phyloP scores from a whole-genome alignment of 2,888 invertebrate species.

The Diaphora mendica region DNA sequence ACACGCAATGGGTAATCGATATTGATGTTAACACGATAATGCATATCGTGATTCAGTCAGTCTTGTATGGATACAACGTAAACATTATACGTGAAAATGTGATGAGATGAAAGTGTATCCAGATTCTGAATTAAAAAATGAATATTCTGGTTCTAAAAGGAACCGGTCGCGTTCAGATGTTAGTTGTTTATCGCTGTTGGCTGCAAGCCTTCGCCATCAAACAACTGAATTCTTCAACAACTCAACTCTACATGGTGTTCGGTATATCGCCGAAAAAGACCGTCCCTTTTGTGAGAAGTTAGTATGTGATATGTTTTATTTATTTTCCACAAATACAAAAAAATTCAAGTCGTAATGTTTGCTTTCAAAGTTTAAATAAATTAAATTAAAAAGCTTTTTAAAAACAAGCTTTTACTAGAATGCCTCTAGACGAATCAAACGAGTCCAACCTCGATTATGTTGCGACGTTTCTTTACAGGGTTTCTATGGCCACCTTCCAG shows the following conservation, averaged over 20 bases:
- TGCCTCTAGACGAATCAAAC: too few species aligned
- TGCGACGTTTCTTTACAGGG: too few species aligned
- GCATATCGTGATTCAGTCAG: constrained; percentile 60
- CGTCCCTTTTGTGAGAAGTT: constrained; percentile 92
- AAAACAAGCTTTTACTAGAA: too few species aligned
- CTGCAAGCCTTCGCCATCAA: constrained; percentile 90
- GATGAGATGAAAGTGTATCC: constrained; percentile 75
- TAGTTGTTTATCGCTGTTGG: constrained; percentile 76
- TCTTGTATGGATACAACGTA: constrained; percentile 35
- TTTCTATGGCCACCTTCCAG: too few species aligned
- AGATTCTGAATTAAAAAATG: constrained; percentile 54
- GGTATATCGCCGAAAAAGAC: constrained; percentile 91
- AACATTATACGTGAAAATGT: constrained; percentile 48
- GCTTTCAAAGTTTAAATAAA: too few species aligned
- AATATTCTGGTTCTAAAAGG: constrained; percentile 47
- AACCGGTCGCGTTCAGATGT: constrained; percentile 55
- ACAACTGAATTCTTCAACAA: constrained; percentile 91
- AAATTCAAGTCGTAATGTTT: too few species aligned
- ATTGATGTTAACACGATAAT: constrained; percentile 64
- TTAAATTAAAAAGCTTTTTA: too few species aligned
- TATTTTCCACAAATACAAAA: not conserved
- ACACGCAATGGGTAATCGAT: constrained; percentile 71
- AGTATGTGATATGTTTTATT: constrained; percentile 49
- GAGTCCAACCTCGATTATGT: too few species aligned
- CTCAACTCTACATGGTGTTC: constrained; percentile 92